Base-by-base conservation (phyloP, 2,113 vertebrate genomes). In the Antechinus stuartii region DNA sequence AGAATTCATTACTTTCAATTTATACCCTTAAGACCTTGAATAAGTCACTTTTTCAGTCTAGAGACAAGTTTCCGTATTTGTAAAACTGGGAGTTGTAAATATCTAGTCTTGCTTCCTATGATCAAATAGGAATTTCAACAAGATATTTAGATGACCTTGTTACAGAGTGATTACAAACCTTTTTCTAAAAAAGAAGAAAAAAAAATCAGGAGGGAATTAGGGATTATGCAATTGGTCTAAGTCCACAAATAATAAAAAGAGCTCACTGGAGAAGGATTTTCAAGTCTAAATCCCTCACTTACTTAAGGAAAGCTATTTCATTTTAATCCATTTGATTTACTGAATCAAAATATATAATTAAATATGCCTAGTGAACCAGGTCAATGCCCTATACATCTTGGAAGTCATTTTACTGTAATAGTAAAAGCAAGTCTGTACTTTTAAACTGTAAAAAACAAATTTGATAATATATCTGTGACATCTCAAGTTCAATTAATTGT, bases 221-320 rank as follows among this genome's bases (percentile, higher is more conserved):
- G 93, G 97, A 97, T 98, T 98, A 97, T 76, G 27, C 54, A 94
- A 2, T 97, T 97, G 97, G 54, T 94, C 96, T 52, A 19, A 96
- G 96, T 94, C 97, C 94, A 91, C 93, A 84, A 95, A 46, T 93
- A 97, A 98, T 97, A 94, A 95, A n/a, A 8, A 6, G 0, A 96
- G 25, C 93, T 96, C 0, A 94, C 90, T 91, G 0, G 19, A 22
- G 55, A 35, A 91, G 96, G 93, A 97, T 98, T 97, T 89, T 92
- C 23, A 92, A 68, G 55, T 22, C 54, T 94, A 96, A 98, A 96
- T 97, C 96, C 92, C 84, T 92, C 46, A 93, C 76, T 46, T 0
- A 56, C 8, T 96, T 96, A 96, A 93, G 57, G 1, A 95, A 30
- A 54, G 92, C 35, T 0, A 0, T 92, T 95, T 23, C 93, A 1